A percentile compares a stretch with the other conserved stretches of the same genome.
These are phyloP conservation scores for Tupaia tana DNA, from an alignment of 2,113 vertebrate species.

Conservation along the genomic window DNA sequence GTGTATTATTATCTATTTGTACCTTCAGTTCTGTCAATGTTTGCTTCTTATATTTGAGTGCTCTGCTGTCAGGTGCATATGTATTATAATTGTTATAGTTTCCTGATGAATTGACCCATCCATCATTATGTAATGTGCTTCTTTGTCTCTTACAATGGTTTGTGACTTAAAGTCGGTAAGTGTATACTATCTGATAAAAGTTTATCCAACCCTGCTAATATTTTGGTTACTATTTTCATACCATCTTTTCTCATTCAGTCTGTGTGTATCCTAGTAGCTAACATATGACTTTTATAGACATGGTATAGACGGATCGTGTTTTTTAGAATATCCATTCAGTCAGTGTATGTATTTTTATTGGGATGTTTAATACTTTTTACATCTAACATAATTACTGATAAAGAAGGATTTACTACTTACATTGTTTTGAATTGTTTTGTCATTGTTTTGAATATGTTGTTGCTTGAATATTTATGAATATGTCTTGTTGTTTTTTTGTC, in stretches of 20 bases:
- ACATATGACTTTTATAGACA: not conserved
- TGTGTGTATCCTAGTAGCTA: no score
- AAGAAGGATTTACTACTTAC: not conserved
- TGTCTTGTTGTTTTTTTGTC: not conserved
- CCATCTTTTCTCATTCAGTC: not conserved
- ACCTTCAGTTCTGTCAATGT: not conserved
- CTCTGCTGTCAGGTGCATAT: not conserved
- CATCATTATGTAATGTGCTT: not conserved
- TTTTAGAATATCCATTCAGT: not conserved
- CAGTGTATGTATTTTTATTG: not conserved
- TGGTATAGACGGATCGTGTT: not conserved
- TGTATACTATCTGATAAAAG: not conserved
- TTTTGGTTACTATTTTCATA: not conserved
- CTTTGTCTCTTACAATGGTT: not conserved
- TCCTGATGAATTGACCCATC: not conserved
- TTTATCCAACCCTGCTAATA: not conserved
- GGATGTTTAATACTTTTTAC: not conserved
- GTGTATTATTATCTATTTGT: not conserved
- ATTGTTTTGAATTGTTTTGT: not conserved
- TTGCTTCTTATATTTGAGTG: not conserved
- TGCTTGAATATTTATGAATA: no score
- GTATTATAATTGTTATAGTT: not conserved
- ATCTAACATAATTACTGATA: not conserved
- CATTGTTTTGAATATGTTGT: no score
- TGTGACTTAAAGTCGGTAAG: not conserved